These are phyloP conservation scores for Oeneis ivallda DNA, from an alignment of 2,888 invertebrate genomes.

Conservation along the genomic window DNA sequence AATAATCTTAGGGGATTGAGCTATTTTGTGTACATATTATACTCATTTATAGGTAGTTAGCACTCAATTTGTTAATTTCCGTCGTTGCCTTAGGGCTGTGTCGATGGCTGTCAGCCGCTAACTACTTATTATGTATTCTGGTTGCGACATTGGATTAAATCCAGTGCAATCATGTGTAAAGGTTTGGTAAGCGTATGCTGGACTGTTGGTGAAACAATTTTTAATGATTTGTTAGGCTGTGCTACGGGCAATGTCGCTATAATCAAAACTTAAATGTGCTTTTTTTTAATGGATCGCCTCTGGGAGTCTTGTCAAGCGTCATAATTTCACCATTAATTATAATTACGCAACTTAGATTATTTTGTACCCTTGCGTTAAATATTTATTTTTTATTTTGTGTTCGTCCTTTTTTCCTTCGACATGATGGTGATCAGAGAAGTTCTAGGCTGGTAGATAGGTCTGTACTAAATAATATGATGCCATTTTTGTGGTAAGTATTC, in stretches of 20 bases:
- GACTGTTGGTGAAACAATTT: slow-evolving; percentile 40
- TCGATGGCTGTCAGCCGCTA: slow-evolving; percentile 38
- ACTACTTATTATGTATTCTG: slow-evolving; percentile 43
- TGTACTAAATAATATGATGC: too few relatives aligned
- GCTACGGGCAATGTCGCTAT: neutral
- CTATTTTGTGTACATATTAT: slow-evolving; percentile 16
- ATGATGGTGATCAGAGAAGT: too few relatives aligned
- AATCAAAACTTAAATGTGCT: slow-evolving; percentile 1
- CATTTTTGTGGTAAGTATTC: too few relatives aligned
- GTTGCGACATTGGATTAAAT: slow-evolving; percentile 46
- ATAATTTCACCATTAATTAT: slow-evolving; percentile 9
- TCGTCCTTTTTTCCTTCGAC: too few relatives aligned
- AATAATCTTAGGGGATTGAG: neutral
- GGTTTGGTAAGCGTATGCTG: slow-evolving; percentile 44
- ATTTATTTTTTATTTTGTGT: too few relatives aligned
- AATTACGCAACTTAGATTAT: neutral
- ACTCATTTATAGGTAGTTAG: slow-evolving; percentile 26
- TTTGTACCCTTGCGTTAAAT: too few relatives aligned
- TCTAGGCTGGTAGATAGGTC: too few relatives aligned
- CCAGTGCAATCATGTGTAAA: slow-evolving; percentile 49
- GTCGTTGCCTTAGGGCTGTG: slow-evolving; percentile 41
- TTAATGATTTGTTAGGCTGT: slow-evolving; percentile 25
- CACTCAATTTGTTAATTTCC: slow-evolving; percentile 43
- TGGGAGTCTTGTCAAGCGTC: neutral
- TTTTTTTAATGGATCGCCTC: neutral